Evolutionary conservation across 2,113 vertebrate genomes (phyloP).

Genomic region (Corythoichthys intestinalis): DNA sequence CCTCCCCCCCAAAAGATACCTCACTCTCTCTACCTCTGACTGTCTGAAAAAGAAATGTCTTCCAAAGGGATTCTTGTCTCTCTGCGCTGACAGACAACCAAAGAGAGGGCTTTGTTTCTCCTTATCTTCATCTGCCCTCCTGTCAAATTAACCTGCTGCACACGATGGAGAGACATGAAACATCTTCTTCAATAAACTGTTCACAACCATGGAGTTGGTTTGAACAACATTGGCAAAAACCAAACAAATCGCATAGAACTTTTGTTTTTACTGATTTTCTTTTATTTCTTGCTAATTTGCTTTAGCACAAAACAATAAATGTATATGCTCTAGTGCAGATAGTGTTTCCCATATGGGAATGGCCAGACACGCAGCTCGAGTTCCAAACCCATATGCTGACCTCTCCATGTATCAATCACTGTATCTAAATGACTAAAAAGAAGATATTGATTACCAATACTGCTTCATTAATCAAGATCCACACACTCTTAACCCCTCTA

Average conservation of each 20-base stretch:
- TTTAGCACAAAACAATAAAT: constrained; percentile 60
- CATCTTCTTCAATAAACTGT: constrained; percentile 12
- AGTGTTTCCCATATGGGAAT: constrained; percentile 63
- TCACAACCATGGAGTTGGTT: neutral
- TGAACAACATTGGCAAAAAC: neutral
- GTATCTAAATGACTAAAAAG: constrained; percentile 62
- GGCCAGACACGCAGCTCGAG: constrained; percentile 44
- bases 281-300: constrained; percentile 58
- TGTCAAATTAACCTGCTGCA: constrained; percentile 71
- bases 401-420: constrained; percentile 64
- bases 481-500: constrained; percentile 22
- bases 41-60: constrained; percentile 71
- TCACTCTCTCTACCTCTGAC: constrained; percentile 60
- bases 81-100: constrained; percentile 68
- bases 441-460: constrained; percentile 69
- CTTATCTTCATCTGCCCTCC: constrained; percentile 78
- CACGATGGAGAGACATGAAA: constrained; percentile 64
- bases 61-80: constrained; percentile 55
- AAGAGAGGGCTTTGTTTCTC: constrained; percentile 73
- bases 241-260: neutral
- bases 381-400: constrained; percentile 60
- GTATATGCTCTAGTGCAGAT: constrained; percentile 42
- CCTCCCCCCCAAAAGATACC: constrained; percentile 68
- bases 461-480: constrained; percentile 62
- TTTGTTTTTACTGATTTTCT: neutral